Percentiles rank a stretch among this genome's conserved stretches.
Conservation (phyloP, 2,797 vertebrate genomes). For the Brotula barbata region DNA sequence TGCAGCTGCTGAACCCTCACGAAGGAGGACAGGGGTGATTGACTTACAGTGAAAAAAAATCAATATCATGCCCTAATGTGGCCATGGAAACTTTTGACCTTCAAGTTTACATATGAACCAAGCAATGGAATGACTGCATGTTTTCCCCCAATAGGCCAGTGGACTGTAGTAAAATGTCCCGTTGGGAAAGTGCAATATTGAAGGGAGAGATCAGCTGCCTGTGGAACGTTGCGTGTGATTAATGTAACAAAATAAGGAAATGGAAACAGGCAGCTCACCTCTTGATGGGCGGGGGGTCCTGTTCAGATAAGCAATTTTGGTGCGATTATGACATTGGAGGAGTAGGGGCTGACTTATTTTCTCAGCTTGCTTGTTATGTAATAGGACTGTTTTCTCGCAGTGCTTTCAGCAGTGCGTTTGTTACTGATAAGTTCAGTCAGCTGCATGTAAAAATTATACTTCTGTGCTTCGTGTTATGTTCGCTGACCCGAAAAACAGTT, state of each 20-base stretch:
- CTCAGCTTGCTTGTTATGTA: slow-evolving; percentile 25
- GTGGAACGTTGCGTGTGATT: slow-evolving; percentile 38
- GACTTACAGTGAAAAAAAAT: slow-evolving; percentile 52
- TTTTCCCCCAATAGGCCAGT: slow-evolving; percentile 17
- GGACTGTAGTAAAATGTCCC: slow-evolving; percentile 42
- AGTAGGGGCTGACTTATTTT: not conserved
- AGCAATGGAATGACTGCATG: slow-evolving; percentile 17
- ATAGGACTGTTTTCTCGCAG: slow-evolving; percentile 18
- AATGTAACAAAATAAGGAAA: slow-evolving; percentile 66
- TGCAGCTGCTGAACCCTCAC: slow-evolving; percentile 58
- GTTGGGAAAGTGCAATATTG: slow-evolving; percentile 66
- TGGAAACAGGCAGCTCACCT: slow-evolving; percentile 41
- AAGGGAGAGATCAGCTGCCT: slow-evolving; percentile 47
- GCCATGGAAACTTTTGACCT: slow-evolving; percentile 56
- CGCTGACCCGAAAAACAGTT: not conserved
- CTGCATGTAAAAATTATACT: not conserved
- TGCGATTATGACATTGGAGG: slow-evolving; percentile 31
- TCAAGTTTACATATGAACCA: slow-evolving; percentile 18
- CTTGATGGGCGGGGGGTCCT: slow-evolving; percentile 9
- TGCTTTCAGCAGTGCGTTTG: not conserved
- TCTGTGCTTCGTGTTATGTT: no score
- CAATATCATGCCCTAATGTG: slow-evolving; percentile 38
- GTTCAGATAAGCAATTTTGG: slow-evolving; percentile 44
- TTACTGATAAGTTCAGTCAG: not conserved
- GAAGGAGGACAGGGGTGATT: slow-evolving; percentile 63